phyloP scores from a whole-genome alignment of 2,113 vertebrate species.

The Smithornis capensis region DNA sequence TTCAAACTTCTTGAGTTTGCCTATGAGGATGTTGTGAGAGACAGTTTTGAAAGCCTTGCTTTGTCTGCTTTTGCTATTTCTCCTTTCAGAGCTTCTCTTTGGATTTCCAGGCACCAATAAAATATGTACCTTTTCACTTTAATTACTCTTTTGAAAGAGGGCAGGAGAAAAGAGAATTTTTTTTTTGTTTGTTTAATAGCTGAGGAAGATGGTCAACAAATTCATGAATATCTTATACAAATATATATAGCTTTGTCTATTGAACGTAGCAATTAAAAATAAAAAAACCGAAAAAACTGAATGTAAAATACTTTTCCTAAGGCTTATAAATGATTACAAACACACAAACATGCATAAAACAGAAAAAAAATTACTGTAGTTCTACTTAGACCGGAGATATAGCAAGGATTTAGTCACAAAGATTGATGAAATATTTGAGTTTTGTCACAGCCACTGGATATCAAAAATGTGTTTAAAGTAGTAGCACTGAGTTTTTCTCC shows the following conservation, averaged over 20 bases:
- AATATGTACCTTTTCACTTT: not conserved
- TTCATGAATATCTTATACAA: not conserved
- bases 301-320: not conserved
- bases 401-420: not conserved
- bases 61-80: not conserved
- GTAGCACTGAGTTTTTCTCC: not conserved
- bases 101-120: not conserved
- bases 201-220: not conserved
- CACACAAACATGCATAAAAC: not conserved
- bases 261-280: not conserved
- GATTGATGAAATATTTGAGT: not conserved
- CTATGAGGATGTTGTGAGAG: not conserved
- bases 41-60: fast-evolving
- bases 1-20: not conserved
- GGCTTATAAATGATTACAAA: not conserved
- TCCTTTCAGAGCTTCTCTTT: not conserved
- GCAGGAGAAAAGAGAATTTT: not conserved
- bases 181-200: not conserved
- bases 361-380: not conserved
- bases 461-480: not conserved
- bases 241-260: not conserved
- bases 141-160: not conserved
- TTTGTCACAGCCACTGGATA: not conserved
- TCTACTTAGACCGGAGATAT: not conserved
- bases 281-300: not conserved